Evolutionary conservation across 2,797 vertebrate genomes (phyloP), one percentile per base, ranked within the genome.

Genomic region (Hoplostethus mediterraneus): DNA sequence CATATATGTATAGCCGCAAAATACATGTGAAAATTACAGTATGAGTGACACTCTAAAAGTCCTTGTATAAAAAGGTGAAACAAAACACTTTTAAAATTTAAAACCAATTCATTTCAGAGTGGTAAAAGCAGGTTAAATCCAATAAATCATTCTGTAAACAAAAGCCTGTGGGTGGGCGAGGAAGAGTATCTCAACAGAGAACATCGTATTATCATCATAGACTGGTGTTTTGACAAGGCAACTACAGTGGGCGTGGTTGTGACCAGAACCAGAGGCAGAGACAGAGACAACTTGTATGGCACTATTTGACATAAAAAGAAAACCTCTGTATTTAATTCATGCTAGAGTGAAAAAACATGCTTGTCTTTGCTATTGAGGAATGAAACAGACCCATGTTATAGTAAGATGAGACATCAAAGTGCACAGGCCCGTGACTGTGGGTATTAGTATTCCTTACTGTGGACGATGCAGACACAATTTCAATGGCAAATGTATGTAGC

Each of bases 251-350:
- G 77, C 14, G 49, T 78, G 61, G 57, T 73, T 33, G 14, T 80
- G 31, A 67, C 89, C 75, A 82, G 86, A 75, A 83, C 60, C 67
- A 52, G 58, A 67, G 74, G 83, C 75, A 78, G 63, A 63, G 77
- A 81, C 38, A 81, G 63, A 14, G 70, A 11, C 51, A 65, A 49
- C 79, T 81, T 81, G 80, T 84, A 88, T 79, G 83, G 74, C 56
- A 61, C 54, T 5, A 60, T 78, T 79, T 75, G 77, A 75, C 75
- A 76, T 6, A 25, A 52, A 66, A 31, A 77, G 74, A 59, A 77
- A 87, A 45, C 77, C 62, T 8, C 84, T 79, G 44, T 63, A 70
- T 51, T 61, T 48, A 13, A 31, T 17, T 63, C 33, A 70, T 56
- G 85, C 66, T 53, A 30, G 17, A 61, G 21, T 21, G 21, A 21